Base-by-base conservation (phyloP, 2,888 invertebrate genomes). In the Thecocarcelia acutangulata region DNA sequence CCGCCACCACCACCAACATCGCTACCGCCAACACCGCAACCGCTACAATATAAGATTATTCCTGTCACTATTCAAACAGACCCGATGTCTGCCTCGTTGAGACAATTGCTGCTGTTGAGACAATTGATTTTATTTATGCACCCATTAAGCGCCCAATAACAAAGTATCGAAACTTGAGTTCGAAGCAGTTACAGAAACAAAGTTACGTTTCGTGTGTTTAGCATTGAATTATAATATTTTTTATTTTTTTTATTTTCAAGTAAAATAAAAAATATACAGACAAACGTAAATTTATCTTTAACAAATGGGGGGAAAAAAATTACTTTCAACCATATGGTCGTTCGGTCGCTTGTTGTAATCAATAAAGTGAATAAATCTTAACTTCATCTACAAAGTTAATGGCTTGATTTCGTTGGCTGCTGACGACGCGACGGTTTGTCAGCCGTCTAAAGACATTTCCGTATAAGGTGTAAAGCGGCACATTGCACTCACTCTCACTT, bases 101-200 rank as follows among this genome's bases (percentile, higher is more conserved):
- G n/a, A n/a, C n/a, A n/a, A n/a, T n/a, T 81, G 61, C 61, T 78
- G 52, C 74, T 66, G 73, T 78, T 66, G 54, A 78, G 73, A 66
- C 78, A 82, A 82, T 74, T 82, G 70, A 74, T 72, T 74, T 78
- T 78, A 82, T 82, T 78, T 82, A 78, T 82, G 74, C 69, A 78
- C 74, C 70, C 73, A 59, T 78, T 82, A 74, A 78, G 74, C 70
- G 73, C 74, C 70, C 74, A 61, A 52, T 64, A 70, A 66, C 46
- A 70, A 56, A 24, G 9, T 58, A 17, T 61, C 56, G 46, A 69
- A 69, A 63, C 61, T 46, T 63, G 74, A 17, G 19, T 64, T 42
- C 21, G 54, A 80, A 42, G 44, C 66, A 59, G 37, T 40, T 63
- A 61, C 28, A 70, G 64, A 76, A 72, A 59, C 59, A 63, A 73